Evolutionary conservation across 2,113 vertebrate genomes (phyloP).

Genomic region (Cyphomyrus plagiostoma): DNA sequence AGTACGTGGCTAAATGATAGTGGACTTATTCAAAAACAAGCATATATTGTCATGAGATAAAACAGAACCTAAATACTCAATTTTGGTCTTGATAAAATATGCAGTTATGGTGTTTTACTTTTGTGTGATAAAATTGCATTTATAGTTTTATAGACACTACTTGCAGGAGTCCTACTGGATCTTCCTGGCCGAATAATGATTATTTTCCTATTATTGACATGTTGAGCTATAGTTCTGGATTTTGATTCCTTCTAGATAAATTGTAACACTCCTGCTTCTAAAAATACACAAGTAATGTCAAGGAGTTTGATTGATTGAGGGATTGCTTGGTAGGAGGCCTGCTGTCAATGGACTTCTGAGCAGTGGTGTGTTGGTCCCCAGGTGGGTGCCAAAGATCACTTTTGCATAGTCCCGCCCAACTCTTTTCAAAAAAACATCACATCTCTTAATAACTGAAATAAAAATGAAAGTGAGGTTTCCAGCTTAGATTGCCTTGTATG

Average conservation of each 20-base stretch:
- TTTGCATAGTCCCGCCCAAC: not conserved
- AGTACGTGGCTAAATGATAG: not conserved
- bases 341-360: not conserved
- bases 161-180: not conserved
- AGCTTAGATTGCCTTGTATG: not conserved
- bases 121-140: not conserved
- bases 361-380: not conserved
- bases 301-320: not conserved
- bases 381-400: not conserved
- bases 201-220: not conserved
- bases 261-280: not conserved
- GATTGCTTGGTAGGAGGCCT: not conserved
- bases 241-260: not conserved
- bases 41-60: not conserved
- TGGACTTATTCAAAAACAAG: not conserved
- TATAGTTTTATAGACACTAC: not conserved
- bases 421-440: not conserved
- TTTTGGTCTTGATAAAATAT: not conserved
- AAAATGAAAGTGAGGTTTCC: not conserved
- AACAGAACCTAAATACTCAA: not conserved
- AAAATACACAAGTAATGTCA: not conserved
- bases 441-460: not conserved
- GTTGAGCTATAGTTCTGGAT: not conserved
- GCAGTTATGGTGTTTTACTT: not conserved
- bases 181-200: not conserved